Base-by-base conservation (phyloP, 2,888 invertebrate genomes). In the Morpho deidamia region DNA sequence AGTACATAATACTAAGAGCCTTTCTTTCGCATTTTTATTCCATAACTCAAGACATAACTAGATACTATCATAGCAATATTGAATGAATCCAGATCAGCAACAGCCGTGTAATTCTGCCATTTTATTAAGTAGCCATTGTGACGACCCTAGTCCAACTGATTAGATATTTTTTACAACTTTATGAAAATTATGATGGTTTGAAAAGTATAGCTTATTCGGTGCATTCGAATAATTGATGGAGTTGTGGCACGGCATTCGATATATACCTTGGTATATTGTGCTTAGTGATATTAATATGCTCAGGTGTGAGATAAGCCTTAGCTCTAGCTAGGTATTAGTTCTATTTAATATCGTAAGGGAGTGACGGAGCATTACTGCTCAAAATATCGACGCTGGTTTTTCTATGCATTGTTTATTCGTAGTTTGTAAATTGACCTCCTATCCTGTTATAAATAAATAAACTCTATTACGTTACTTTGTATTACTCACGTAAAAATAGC, bases 251-350 rank as follows among this genome's bases (percentile, higher is more conserved):
- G 66, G 69, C 72, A 71, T 77, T 71, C 65, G 69, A 69, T 71
- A 68, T 69, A 67, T 74, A 73, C 69, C 66, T 70, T 67, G 69
- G 76, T 78, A 75, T 76, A 78, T 76, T 78, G 74, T 77, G 86
- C 85, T 86, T 86, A 87, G 86, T 84, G 82, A 85, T 86, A 83
- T 75, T 74, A 73, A 79, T 80, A 83, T 80, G 87, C 87, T 87
- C 81, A 78, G 82, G 85, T 81, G 84, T 85, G 86, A 82, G 79
- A 78, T 87, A 87, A 81, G 77, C 71, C 74, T 81, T 85, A 85
- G 83, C 77, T 63, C 68, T 86, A 87, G 83, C 84, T 84, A 83
- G 84, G 70, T 74, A 71, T 76, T 84, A 83, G 83, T 77, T 74
- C 72, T 72, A 71, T 70, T 63, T 73, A 69, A 66, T 72, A 68